Evolutionary conservation across 2,888 invertebrate species (phyloP), one percentile per base, ranked within the genome.

Genomic region (Selenia dentaria): DNA sequence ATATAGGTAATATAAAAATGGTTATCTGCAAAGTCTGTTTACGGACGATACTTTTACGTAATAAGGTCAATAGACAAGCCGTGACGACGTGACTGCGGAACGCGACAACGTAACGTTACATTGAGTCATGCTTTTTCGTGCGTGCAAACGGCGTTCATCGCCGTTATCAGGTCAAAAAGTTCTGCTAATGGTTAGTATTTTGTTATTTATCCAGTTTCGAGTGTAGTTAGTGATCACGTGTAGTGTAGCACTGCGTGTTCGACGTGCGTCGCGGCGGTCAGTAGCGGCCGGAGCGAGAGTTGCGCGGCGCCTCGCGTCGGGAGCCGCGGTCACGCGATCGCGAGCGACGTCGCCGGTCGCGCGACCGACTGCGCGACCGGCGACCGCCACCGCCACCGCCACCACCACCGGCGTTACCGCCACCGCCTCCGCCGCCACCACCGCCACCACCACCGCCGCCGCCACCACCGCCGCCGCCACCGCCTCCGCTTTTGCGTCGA

Each of bases 281-380:
- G 75, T 92, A 92, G 38, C 92, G 84, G 26, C 92, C 92, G 27
- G 92, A 91, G 65, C 92, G 91, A 26, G 92, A 91, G 74, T 91
- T 91, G 56, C 92, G 80, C 55, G 83, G 82, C 37, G 84, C 80
- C 11, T 90, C 93, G 66, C 86, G 93, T 85, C 78, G 91, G n/a
- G 40, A 35, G 44, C 16, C 16, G 16, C 87, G 91, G 57, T 73
- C 65, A 71, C 92, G 77, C 3, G 94, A 93, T 33, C 93, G 92
- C 1, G 94, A 94, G 54, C 93, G 89, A 16, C 94, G 93, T 52
- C 93, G 88, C 24, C 92, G 83, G 32, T 88, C 87, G 44, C 87
- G 86, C 3, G 86, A 84, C 10, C 74, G 67, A 34, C 74, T 70
- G 64, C 91, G 80, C 12, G 85, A 79, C 44, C 82, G 64, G 72